These are phyloP conservation scores for Psittacula echo DNA, from an alignment of 2,797 vertebrate species.

Conservation along the genomic window DNA sequence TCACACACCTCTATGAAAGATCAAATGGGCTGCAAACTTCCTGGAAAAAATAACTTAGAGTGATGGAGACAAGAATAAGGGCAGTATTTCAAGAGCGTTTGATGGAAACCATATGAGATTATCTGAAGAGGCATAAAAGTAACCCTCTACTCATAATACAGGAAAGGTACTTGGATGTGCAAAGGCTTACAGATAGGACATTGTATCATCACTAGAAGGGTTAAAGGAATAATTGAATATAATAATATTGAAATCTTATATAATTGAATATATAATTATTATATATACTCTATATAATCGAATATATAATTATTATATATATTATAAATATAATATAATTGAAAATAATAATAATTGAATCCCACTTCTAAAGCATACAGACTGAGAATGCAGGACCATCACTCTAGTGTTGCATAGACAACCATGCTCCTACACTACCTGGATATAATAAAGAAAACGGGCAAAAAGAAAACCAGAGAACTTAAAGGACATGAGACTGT, in stretches of 20 bases:
- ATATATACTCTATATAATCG: too few species aligned
- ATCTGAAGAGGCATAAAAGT: background rate
- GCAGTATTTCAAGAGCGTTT: background rate
- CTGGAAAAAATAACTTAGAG: background rate
- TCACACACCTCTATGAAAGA: background rate
- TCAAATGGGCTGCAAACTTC: background rate
- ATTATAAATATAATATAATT: too few species aligned
- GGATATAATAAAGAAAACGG: background rate
- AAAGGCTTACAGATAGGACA: background rate
- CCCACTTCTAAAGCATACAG: background rate
- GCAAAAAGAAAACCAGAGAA: background rate
- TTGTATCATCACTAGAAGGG: background rate
- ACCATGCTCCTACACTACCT: background rate
- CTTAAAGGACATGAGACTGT: background rate
- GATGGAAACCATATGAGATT: background rate
- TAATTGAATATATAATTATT: too few species aligned
- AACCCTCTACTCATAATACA: background rate
- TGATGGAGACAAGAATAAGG: background rate
- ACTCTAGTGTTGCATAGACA: background rate
- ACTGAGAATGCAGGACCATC: background rate
- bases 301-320: too few species aligned
- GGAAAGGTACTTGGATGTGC: background rate
- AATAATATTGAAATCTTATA: too few species aligned
- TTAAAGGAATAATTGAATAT: background rate
- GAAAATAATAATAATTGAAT: background rate